phyloP scores from a whole-genome alignment of 2,797 vertebrate genomes.

The Myioborus melanocephalus region DNA sequence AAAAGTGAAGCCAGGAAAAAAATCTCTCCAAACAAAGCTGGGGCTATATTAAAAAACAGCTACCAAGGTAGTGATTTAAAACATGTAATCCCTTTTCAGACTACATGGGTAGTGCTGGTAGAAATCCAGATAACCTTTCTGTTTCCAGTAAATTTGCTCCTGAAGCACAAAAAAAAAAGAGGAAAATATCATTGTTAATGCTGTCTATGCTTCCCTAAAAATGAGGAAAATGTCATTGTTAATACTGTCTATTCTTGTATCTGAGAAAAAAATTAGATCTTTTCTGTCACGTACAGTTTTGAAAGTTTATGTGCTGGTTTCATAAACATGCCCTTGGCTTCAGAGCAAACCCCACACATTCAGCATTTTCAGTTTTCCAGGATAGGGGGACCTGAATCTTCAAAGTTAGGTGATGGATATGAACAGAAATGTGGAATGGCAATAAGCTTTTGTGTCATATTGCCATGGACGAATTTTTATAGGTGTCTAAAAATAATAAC shows the following conservation, averaged over 20 bases:
- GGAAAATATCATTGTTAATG: not conserved
- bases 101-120: not conserved
- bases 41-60: not conserved
- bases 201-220: not conserved
- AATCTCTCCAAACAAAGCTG: not conserved
- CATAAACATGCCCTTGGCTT: fast-evolving
- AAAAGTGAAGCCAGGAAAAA: not conserved
- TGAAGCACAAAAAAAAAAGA: not conserved
- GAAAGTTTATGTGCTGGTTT: not conserved
- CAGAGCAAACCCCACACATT: not conserved
- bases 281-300: not conserved
- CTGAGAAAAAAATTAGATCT: not conserved
- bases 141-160: not conserved
- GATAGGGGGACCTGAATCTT: not conserved
- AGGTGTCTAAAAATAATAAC: slow-evolving; percentile 10
- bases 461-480: not conserved
- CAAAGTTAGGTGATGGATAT: not conserved
- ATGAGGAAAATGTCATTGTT: not conserved
- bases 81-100: not conserved
- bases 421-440: not conserved
- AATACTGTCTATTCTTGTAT: not conserved
- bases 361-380: not conserved
- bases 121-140: not conserved
- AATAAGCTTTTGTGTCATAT: not conserved
- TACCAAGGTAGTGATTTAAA: slow-evolving; percentile 17